Conservation (phyloP, 2,797 vertebrate genomes). For the Lepus townsendii region DNA sequence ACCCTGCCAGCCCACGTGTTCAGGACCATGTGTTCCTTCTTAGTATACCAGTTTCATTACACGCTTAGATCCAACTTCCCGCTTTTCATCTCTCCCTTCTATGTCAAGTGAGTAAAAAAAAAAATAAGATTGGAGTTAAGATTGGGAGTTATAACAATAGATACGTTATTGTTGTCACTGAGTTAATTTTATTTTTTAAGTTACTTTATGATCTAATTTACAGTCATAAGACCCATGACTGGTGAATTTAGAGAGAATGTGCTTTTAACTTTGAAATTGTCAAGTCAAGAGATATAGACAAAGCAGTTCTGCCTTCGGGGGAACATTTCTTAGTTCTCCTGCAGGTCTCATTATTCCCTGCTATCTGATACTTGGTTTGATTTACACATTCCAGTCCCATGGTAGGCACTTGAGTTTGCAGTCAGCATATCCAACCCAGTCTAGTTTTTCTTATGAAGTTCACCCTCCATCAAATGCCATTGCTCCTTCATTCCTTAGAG, state of each 20-base stretch:
- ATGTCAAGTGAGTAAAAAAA: not conserved
- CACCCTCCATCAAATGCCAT: not conserved
- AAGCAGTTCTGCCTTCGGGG: not conserved
- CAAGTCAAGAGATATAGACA: not conserved
- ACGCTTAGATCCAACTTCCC: too few relatives aligned
- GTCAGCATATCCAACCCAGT: not conserved
- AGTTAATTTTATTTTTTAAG: not conserved
- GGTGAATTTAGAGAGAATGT: not conserved
- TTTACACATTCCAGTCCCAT: not conserved
- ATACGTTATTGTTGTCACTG: not conserved
- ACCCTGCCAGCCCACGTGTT: not conserved
- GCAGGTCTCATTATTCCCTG: not conserved
- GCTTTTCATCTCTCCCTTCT: not conserved
- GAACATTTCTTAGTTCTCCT: not conserved
- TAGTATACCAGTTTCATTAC: not conserved
- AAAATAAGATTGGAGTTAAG: too few relatives aligned
- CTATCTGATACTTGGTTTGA: not conserved
- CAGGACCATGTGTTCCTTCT: not conserved
- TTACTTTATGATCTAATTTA: not conserved
- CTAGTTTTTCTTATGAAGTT: not conserved
- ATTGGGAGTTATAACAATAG: not conserved
- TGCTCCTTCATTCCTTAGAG: not conserved
- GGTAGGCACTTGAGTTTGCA: not conserved
- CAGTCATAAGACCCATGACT: not conserved
- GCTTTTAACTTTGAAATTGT: not conserved